Percentiles rank a stretch among this genome's conserved stretches.
phyloP scores from a whole-genome alignment of 2,113 vertebrate genomes.

The Microcebus griseorufus region DNA sequence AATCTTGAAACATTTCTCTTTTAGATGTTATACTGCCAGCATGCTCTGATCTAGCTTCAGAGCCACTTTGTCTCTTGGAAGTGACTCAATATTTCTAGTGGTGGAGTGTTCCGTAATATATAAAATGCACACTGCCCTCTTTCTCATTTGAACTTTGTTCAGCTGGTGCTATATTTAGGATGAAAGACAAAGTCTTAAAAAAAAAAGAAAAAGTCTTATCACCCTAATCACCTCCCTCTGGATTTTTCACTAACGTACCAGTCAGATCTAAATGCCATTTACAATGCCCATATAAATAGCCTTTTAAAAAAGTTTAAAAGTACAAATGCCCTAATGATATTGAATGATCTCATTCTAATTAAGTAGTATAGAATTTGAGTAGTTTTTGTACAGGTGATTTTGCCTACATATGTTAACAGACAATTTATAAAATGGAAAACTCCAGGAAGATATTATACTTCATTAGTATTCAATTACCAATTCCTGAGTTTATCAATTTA shows the following conservation, averaged over 20 bases:
- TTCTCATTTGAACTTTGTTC: slow-evolving; percentile 30
- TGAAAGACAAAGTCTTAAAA: not conserved
- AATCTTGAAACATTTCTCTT: slow-evolving; percentile 18
- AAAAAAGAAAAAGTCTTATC: not conserved
- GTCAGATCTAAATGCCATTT: slow-evolving; percentile 2
- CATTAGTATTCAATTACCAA: not conserved
- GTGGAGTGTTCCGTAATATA: not conserved
- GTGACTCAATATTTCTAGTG: not conserved
- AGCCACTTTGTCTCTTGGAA: not conserved
- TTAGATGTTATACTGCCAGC: not conserved
- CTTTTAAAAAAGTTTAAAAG: not conserved
- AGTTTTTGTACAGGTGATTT: not conserved
- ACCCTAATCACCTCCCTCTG: not conserved
- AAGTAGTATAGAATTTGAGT: not conserved
- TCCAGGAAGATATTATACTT: not conserved
- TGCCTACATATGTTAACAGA: not conserved
- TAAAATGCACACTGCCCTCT: not conserved
- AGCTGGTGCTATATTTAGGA: not conserved
- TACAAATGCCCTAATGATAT: slow-evolving; percentile 5
- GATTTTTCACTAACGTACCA: slow-evolving; percentile 2
- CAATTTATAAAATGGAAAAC: not conserved
- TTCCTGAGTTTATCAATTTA: not conserved
- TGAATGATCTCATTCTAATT: slow-evolving; percentile 2
- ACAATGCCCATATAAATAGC: not conserved
- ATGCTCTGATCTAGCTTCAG: not conserved